Evolutionary conservation across 2,888 invertebrate genomes (phyloP).

Genomic region (Chymomyza caudatula): DNA sequence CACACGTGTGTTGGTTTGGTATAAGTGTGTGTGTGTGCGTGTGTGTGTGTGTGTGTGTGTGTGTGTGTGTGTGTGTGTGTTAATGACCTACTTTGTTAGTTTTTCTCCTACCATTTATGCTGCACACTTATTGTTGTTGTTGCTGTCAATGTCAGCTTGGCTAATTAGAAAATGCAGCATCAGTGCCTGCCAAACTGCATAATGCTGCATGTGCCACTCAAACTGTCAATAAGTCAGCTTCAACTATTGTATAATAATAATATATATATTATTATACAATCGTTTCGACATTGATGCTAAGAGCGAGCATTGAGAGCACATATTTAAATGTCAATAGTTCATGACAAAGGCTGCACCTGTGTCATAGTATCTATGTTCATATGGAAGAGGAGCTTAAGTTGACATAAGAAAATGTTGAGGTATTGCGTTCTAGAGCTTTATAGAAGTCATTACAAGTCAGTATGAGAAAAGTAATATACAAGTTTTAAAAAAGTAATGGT

Average conservation of each 20-base stretch:
- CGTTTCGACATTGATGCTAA: too few species aligned
- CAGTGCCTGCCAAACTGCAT: slow-evolving; percentile 9
- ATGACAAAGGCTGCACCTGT: too few species aligned
- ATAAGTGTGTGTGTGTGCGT: background rate
- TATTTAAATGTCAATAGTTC: slow-evolving; percentile 60
- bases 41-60: background rate
- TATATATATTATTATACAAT: too few species aligned
- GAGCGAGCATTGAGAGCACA: too few species aligned
- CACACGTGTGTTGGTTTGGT: background rate
- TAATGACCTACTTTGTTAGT: slow-evolving; percentile 47
- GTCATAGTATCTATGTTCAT: too few species aligned
- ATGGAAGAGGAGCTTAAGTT: too few species aligned
- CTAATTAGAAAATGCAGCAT: slow-evolving; percentile 19
- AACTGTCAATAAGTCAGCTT: background rate
- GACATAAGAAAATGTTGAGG: too few species aligned
- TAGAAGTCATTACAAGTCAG: too few species aligned
- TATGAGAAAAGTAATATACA: too few species aligned
- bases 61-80: slow-evolving; percentile 28
- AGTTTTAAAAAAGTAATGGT: too few species aligned
- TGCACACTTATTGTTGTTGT: slow-evolving; percentile 16
- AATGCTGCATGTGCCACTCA: background rate
- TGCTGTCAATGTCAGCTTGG: slow-evolving; percentile 42
- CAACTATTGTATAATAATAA: too few species aligned
- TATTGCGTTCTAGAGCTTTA: too few species aligned
- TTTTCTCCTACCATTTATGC: slow-evolving; percentile 1